A percentile compares a stretch with the other conserved stretches of the same genome.
These are phyloP conservation scores for Hybognathus amarus DNA, from an alignment of 2,797 vertebrate species.

Conservation along the genomic window DNA sequence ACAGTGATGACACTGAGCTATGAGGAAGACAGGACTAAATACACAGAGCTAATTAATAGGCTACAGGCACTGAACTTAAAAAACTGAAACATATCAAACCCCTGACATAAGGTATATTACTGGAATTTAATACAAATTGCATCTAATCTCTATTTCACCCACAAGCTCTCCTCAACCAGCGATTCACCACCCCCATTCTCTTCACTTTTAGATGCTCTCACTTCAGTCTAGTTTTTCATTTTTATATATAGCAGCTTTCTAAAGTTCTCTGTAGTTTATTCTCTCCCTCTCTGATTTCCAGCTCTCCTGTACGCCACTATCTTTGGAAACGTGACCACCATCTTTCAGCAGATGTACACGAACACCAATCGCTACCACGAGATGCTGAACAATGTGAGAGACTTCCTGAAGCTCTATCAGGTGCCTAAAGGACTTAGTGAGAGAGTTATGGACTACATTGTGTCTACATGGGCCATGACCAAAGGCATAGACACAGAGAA, in stretches of 20 bases:
- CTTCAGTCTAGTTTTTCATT: slow-evolving; percentile 36
- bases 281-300: slow-evolving; percentile 59
- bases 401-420: slow-evolving; percentile 98
- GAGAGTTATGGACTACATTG: slow-evolving; percentile 98
- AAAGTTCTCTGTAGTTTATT: slow-evolving; percentile 11
- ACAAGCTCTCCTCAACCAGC: background rate
- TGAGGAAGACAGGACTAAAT: too few species aligned
- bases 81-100: too few species aligned
- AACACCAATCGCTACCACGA: slow-evolving; percentile 99
- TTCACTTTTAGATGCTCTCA: slow-evolving; percentile 1
- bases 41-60: too few species aligned
- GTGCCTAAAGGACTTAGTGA: slow-evolving; percentile 98
- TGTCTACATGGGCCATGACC: slow-evolving; percentile 99
- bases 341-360: slow-evolving; percentile 99
- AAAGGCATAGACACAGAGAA: slow-evolving; percentile 99
- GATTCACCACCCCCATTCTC: background rate
- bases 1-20: too few species aligned
- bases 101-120: background rate
- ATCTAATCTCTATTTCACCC: background rate
- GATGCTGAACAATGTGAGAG: slow-evolving; percentile 98
- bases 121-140: background rate
- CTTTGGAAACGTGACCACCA: slow-evolving; percentile 99
- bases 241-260: slow-evolving; percentile 30
- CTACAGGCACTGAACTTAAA: too few species aligned
- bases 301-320: slow-evolving; percentile 97